A percentile compares a stretch with the other conserved stretches of the same genome.
phyloP scores from a whole-genome alignment of 2,888 invertebrate species.

The Epiblema foenella region DNA sequence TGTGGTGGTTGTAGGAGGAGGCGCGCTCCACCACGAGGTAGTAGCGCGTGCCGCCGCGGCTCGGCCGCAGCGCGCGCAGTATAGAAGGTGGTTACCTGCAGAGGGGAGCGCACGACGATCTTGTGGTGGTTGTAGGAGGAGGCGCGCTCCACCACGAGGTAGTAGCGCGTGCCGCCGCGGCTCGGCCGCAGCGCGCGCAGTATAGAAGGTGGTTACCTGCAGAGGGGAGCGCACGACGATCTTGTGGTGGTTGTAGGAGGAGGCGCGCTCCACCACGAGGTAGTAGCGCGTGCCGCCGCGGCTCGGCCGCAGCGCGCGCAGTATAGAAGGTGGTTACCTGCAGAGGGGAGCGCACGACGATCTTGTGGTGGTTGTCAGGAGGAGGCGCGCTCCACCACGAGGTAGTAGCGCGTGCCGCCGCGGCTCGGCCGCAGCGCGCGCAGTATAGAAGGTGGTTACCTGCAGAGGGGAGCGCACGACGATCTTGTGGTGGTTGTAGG shows the following conservation, averaged over 20 bases:
- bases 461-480: slow-evolving; percentile 90
- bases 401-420: slow-evolving; percentile 87
- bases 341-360: slow-evolving; percentile 89
- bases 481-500: slow-evolving; percentile 84
- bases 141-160: slow-evolving; percentile 88
- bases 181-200: slow-evolving; percentile 87
- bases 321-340: too few relatives aligned
- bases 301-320: slow-evolving; percentile 86
- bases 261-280: slow-evolving; percentile 87
- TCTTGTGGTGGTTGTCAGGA: slow-evolving; percentile 83
- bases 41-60: slow-evolving; percentile 86
- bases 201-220: too few relatives aligned
- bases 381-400: slow-evolving; percentile 87
- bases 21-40: slow-evolving; percentile 88
- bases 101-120: slow-evolving; percentile 89
- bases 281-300: slow-evolving; percentile 87
- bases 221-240: slow-evolving; percentile 90
- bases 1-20: slow-evolving; percentile 83
- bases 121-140: slow-evolving; percentile 84
- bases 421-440: slow-evolving; percentile 87
- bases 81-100: slow-evolving; percentile 88
- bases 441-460: too few relatives aligned
- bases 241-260: slow-evolving; percentile 83
- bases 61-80: slow-evolving; percentile 87
- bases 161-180: slow-evolving; percentile 86